Evolutionary conservation across 2,797 vertebrate species (phyloP).

Genomic region (Xerus rutilus): DNA sequence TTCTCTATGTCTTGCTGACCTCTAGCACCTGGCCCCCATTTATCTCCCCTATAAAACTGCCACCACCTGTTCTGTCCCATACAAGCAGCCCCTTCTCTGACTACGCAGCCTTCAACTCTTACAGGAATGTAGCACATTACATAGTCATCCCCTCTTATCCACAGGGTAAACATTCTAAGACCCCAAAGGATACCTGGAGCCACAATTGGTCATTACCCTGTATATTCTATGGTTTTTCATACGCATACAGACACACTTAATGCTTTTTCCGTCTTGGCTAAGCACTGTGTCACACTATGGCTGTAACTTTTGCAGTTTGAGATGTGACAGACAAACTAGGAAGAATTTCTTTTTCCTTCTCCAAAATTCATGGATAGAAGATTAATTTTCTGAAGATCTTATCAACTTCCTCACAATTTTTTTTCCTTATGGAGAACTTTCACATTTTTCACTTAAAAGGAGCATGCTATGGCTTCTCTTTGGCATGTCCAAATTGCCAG

Average conservation of each 20-base stretch:
- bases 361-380: not conserved
- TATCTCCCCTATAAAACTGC: too few relatives aligned
- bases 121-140: not conserved
- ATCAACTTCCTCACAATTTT: too few relatives aligned
- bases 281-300: not conserved
- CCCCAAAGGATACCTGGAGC: not conserved
- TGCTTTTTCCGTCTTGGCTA: not conserved
- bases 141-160: not conserved
- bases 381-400: not conserved
- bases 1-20: not conserved
- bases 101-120: not conserved
- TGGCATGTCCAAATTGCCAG: not conserved
- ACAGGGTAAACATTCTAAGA: not conserved
- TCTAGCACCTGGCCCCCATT: too few relatives aligned
- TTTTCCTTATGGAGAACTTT: not conserved
- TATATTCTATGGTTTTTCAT: too few relatives aligned
- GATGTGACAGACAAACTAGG: not conserved
- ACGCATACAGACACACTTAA: too few relatives aligned
- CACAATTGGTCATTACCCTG: too few relatives aligned
- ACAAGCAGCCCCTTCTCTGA: not conserved
- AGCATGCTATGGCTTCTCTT: not conserved
- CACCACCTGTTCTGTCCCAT: rapidly evolving
- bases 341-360: not conserved
- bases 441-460: not conserved
- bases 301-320: not conserved